Percentiles rank a stretch among this genome's conserved stretches.
Conservation (phyloP, 1,140 invertebrate species). For the Panonychus citri region DNA sequence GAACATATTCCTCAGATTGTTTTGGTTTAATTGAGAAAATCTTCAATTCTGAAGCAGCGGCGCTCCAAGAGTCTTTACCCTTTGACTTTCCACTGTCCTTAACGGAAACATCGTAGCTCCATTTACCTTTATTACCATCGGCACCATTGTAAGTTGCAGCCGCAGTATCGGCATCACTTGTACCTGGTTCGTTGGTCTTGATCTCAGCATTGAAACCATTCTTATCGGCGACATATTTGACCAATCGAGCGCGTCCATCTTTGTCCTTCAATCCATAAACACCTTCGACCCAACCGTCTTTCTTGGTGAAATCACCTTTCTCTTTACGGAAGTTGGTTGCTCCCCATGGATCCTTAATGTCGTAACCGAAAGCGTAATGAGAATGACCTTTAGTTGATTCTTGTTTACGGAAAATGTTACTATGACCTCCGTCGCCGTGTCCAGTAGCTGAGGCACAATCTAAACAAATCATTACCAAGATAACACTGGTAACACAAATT, state of each 20-base stretch:
- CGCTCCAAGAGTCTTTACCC: neutral
- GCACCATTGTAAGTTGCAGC: constrained; percentile 1
- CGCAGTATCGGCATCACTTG: neutral
- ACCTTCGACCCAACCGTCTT: neutral
- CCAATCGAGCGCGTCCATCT: constrained; percentile 5
- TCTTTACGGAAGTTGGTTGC: neutral
- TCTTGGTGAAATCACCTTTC: neutral
- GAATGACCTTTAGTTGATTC: neutral
- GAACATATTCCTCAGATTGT: neutral
- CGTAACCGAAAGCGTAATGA: neutral
- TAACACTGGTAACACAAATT: too few relatives aligned
- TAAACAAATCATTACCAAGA: too few relatives aligned
- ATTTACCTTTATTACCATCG: neutral
- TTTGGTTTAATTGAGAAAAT: neutral
- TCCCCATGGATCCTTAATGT: neutral
- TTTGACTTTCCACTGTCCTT: neutral
- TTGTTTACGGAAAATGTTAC: constrained; percentile 2
- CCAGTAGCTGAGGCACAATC: too few relatives aligned
- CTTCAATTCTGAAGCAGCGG: neutral
- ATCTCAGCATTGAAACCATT: constrained; percentile 8
- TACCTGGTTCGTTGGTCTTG: constrained; percentile 9
- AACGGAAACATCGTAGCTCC: neutral
- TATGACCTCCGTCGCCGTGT: neutral
- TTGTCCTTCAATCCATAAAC: constrained; percentile 3
- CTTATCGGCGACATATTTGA: constrained; percentile 11